phyloP scores from a whole-genome alignment of 2,888 invertebrate species.

The Dusona sp. region DNA sequence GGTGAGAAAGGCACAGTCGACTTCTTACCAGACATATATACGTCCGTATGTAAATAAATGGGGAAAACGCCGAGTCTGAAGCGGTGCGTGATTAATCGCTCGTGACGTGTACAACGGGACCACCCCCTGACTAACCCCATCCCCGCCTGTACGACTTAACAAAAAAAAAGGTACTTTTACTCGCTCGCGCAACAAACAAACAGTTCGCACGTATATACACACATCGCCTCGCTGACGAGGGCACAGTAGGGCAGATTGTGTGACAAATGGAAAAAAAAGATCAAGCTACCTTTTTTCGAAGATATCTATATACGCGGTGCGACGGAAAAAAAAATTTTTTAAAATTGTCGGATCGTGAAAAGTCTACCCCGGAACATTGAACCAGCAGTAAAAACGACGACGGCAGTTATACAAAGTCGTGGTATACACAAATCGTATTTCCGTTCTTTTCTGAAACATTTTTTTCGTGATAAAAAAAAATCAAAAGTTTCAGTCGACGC shows the following conservation, averaged over 20 bases:
- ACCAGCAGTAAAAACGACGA: constrained; percentile 24
- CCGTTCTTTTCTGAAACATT: constrained; percentile 4
- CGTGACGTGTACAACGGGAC: constrained; percentile 52
- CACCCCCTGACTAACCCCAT: constrained; percentile 30
- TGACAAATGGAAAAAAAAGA: constrained; percentile 69
- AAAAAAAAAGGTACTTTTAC: constrained; percentile 37
- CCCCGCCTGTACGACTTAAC: constrained; percentile 13
- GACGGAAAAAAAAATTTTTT: constrained; percentile 7
- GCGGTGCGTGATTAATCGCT: constrained; percentile 71
- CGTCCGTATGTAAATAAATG: constrained; percentile 68
- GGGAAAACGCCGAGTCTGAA: constrained; percentile 53
- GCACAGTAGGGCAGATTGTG: constrained; percentile 24
- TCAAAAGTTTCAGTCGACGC: neutral
- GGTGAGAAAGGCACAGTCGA: constrained; percentile 4
- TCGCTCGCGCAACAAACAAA: constrained; percentile 31
- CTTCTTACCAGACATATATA: constrained; percentile 38
- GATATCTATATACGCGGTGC: constrained; percentile 16
- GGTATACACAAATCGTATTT: constrained; percentile 44
- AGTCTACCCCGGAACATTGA: constrained; percentile 28
- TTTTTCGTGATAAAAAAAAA: constrained; percentile 4
- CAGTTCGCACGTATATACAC: constrained; percentile 14
- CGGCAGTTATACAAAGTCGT: constrained; percentile 25
- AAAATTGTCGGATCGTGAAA: neutral
- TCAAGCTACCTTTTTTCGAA: constrained; percentile 43
- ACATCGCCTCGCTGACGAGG: constrained; percentile 31